Evolutionary conservation across 2,888 invertebrate genomes (phyloP).

Genomic region (Microplitis manilae): DNA sequence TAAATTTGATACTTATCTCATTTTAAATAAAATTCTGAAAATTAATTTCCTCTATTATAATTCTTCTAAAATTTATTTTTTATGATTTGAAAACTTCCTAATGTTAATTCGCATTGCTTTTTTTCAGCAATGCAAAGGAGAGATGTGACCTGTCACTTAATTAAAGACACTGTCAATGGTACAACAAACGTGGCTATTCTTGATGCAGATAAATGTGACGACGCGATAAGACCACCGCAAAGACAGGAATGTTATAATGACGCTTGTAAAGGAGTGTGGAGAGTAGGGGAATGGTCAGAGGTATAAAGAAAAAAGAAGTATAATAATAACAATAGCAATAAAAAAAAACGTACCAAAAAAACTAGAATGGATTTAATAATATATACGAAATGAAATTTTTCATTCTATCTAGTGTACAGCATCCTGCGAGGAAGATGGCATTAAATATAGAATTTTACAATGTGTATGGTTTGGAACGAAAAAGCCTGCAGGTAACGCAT

Average conservation of each 20-base stretch:
- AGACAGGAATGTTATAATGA: slow-evolving; percentile 86
- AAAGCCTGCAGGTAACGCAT: slow-evolving; percentile 88
- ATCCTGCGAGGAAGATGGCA: slow-evolving; percentile 85
- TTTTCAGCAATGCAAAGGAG: slow-evolving; percentile 81
- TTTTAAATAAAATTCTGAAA: no score
- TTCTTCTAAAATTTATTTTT: no score
- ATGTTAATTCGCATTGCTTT: neutral
- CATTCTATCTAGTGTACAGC: slow-evolving; percentile 83
- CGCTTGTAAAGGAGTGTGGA: slow-evolving; percentile 92
- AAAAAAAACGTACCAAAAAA: neutral
- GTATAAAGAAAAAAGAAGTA: slow-evolving; percentile 73
- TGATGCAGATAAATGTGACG: slow-evolving; percentile 79
- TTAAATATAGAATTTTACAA: slow-evolving; percentile 89
- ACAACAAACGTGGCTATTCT: slow-evolving; percentile 73
- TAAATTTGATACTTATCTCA: no score
- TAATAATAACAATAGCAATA: neutral
- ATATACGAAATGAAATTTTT: slow-evolving; percentile 18
- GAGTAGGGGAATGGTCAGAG: slow-evolving; percentile 93
- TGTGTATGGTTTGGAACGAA: slow-evolving; percentile 94
- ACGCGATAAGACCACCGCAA: slow-evolving; percentile 81
- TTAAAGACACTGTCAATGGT: slow-evolving; percentile 71
- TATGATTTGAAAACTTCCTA: neutral
- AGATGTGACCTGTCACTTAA: slow-evolving; percentile 77
- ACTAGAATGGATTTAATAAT: neutral
- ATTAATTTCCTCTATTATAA: no score